Base-by-base conservation (phyloP, 2,888 invertebrate genomes). In the Stictocephala bisonia region DNA sequence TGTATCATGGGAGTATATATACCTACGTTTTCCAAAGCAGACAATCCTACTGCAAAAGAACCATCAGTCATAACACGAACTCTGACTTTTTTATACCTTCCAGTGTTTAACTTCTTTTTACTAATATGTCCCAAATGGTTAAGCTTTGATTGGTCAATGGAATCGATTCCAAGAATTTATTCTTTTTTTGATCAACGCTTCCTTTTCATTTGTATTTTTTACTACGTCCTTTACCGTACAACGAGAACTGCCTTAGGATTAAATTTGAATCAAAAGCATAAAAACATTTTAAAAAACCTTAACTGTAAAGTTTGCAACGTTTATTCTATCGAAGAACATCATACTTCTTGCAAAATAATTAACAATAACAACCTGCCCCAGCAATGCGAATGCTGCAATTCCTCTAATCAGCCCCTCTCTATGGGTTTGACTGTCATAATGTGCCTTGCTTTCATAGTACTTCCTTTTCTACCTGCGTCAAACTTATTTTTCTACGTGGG, bases 61-160 rank as follows among this genome's bases (percentile, higher is more conserved):
- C 90, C 92, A 56, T 92, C 91, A 69, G 83, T 92, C 58, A 85
- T 94, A 80, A 94, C 95, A 48, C 89, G 98, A 78, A 87, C 93
- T 73, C 88, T 96, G 81, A 98, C 98, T 67, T 98, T 97, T 85
- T 87, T 92, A 77, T 96, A 96, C 84, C 89, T 99, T 79, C 97
- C 98, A 44, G 92, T 93, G 51, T 92, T 95, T 83, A 97, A 98
- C 85, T 91, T 96, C 81, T 90, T 91, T 84, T 89, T 98, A 81
- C 87, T 98, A 75, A 83, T 97, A 44, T 95, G 91, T 84, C 98
- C 98, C 4, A 89, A 90, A 79, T 90, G 91, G 79, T 87, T 99
- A 71, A 97, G 97, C 84, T 99, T 97, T 86, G 98, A 99, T 85
- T 99, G 98, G 99, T 97, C 97, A 26, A 98, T 99, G 98, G 96